phyloP scores from a whole-genome alignment of 2,113 vertebrate species.

The Pipa parva region DNA sequence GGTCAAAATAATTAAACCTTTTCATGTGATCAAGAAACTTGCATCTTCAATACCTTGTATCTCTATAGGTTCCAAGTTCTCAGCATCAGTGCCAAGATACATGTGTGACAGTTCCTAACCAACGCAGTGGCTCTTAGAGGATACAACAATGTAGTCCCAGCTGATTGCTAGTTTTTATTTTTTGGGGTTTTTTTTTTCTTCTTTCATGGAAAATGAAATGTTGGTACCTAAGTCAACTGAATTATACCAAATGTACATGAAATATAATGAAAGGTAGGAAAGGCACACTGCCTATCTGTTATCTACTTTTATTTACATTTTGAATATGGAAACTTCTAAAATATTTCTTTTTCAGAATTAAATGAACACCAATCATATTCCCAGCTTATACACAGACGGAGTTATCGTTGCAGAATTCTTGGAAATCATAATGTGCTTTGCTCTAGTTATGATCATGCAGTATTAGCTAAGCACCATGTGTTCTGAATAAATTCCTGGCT shows the following conservation, averaged over 20 bases:
- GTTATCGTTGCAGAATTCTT: constrained; percentile 29
- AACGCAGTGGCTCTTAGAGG: too few species aligned
- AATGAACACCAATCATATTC: constrained; percentile 19
- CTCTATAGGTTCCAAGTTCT: too few species aligned
- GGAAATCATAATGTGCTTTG: constrained; percentile 18
- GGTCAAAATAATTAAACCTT: too few species aligned
- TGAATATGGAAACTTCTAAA: neutral
- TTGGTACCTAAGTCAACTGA: neutral
- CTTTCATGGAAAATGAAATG: neutral
- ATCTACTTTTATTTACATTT: neutral
- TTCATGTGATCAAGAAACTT: too few species aligned
- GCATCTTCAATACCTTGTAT: too few species aligned
- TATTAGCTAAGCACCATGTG: constrained; percentile 56
- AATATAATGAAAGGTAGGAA: neutral
- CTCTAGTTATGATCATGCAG: constrained; percentile 38
- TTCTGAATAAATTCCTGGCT: constrained; percentile 61
- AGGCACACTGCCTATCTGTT: neutral
- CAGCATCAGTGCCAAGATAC: neutral
- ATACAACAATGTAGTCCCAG: too few species aligned
- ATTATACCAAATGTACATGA: neutral
- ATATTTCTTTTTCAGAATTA: neutral
- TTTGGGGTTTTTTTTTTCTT: too few species aligned
- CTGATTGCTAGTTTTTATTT: too few species aligned
- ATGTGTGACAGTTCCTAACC: neutral
- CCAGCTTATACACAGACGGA: constrained; percentile 15